These are phyloP conservation scores for Eolophus roseicapilla DNA, from an alignment of 2,113 vertebrate species.

Conservation along the genomic window DNA sequence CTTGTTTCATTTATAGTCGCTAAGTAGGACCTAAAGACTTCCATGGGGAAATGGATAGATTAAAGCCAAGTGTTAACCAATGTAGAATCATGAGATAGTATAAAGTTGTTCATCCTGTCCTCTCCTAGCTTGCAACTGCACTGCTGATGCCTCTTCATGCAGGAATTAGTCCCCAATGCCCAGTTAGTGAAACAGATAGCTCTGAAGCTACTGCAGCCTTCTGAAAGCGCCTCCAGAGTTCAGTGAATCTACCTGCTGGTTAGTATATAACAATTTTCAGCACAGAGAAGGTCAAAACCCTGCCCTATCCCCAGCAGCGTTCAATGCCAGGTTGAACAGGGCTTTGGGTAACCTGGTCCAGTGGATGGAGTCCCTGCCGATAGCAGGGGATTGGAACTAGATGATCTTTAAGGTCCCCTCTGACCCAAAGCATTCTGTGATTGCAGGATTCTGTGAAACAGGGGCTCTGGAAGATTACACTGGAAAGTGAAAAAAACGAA, in stretches of 20 bases:
- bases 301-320: not conserved
- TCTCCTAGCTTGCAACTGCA: not conserved
- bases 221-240: slow-evolving; percentile 69
- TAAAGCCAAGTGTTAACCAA: not conserved
- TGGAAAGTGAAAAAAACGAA: slow-evolving; percentile 39
- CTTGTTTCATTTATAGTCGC: not conserved
- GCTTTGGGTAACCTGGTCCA: not conserved
- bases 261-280: not conserved
- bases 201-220: not conserved
- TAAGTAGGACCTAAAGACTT: not conserved
- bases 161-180: rapidly evolving
- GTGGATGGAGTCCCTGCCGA: not conserved
- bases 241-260: slow-evolving; percentile 68
- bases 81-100: not conserved
- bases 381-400: not conserved
- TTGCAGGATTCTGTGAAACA: not conserved
- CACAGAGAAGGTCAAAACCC: not conserved
- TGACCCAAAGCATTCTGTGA: not conserved
- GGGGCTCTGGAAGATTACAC: slow-evolving; percentile 71
- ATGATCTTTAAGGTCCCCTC: not conserved
- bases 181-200: not conserved
- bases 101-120: not conserved
- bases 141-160: rapidly evolving
- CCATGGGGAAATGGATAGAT: not conserved
- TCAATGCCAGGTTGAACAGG: not conserved